Base-by-base conservation (phyloP, 64 coral and sea anemone genomes). In the Stylophora pistillata region DNA sequence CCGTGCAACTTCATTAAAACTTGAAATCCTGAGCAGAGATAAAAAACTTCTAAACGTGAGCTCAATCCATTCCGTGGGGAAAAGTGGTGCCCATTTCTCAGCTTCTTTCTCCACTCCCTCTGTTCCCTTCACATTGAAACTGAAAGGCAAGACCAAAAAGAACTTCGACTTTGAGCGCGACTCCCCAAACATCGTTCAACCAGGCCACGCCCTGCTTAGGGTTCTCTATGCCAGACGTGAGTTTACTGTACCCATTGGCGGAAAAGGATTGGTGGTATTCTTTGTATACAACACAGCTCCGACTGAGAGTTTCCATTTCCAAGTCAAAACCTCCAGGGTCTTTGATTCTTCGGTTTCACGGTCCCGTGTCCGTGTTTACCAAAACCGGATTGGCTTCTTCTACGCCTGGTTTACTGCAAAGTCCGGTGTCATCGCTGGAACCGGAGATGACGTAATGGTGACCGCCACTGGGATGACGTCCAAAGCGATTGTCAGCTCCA, bases 61-160 rank as follows among this genome's bases (percentile, higher is more conserved):
- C 20, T 23, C 80, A 23, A 34, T 85, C 70, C 74, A 17, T 28
- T 70, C 89, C n/a, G 23, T 56, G 31, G 53, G 80, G 11, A 56
- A n/a, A 85, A 74, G 66, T 74, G 70, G 53, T 15, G 89, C 56
- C 2, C 89, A 82, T 82, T 91, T 74, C 58, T 34, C 74, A 13
- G 78, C 82, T 20, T 61, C 65, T 47, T 91, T 91, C 20, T 7
- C 18, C 5, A 80, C 89, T 53, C 89, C 87, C 9, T 61, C 80
- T 0, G 78, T 30, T 21, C 79, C 78, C 10, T 91, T 91, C 25
- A 83, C 55, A 63, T 34, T 91, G 13, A 53, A 61, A 75, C 69
- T 91, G 26, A 28, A 56, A 55, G 89, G 89, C 6, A 55, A 82
- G 74, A 91, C 89, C 53, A 74, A 61, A 53, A 80, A 80, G 33